Evolutionary conservation across 2,888 invertebrate species (phyloP).

Genomic region (Lingula anatina): DNA sequence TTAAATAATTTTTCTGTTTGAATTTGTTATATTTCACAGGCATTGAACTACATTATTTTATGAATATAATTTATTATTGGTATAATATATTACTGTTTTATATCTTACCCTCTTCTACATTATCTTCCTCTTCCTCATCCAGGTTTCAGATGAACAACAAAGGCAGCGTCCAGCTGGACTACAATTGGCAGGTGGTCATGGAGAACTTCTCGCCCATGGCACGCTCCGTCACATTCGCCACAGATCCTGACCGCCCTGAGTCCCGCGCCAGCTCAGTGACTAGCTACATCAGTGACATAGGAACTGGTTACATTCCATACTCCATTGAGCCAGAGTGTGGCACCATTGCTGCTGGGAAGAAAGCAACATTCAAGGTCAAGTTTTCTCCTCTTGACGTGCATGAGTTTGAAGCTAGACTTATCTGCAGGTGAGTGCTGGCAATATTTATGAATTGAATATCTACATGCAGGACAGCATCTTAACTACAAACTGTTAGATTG

Average conservation of each 20-base stretch:
- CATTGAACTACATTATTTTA: too few species aligned
- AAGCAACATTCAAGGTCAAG: slow-evolving; percentile 33
- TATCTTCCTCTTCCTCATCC: too few species aligned
- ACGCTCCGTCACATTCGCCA: slow-evolving; percentile 39
- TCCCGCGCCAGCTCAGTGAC: slow-evolving; percentile 18
- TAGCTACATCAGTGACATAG: slow-evolving; percentile 11
- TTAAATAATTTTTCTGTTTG: too few species aligned
- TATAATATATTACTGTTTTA: too few species aligned
- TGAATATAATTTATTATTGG: too few species aligned
- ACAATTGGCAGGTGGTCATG: slow-evolving; percentile 48
- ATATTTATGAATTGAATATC: too few species aligned
- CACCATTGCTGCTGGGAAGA: slow-evolving; percentile 40
- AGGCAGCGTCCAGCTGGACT: slow-evolving; percentile 43
- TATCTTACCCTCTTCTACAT: too few species aligned
- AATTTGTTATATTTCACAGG: too few species aligned
- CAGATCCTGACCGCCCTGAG: slow-evolving; percentile 35
- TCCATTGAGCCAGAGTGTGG: slow-evolving; percentile 46
- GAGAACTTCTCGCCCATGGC: slow-evolving; percentile 39
- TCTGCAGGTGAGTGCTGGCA: slow-evolving; percentile 49
- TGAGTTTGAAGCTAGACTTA: slow-evolving; percentile 46
- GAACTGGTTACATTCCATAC: slow-evolving; percentile 44
- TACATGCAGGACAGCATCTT: too few species aligned
- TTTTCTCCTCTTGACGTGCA: slow-evolving; percentile 49
- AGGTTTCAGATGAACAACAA: slow-evolving; percentile 43
- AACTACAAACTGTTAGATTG: too few species aligned